Evolutionary conservation across 2,113 vertebrate genomes (phyloP), one percentile per base, ranked within the genome.

Genomic region (Ptyas mucosa): DNA sequence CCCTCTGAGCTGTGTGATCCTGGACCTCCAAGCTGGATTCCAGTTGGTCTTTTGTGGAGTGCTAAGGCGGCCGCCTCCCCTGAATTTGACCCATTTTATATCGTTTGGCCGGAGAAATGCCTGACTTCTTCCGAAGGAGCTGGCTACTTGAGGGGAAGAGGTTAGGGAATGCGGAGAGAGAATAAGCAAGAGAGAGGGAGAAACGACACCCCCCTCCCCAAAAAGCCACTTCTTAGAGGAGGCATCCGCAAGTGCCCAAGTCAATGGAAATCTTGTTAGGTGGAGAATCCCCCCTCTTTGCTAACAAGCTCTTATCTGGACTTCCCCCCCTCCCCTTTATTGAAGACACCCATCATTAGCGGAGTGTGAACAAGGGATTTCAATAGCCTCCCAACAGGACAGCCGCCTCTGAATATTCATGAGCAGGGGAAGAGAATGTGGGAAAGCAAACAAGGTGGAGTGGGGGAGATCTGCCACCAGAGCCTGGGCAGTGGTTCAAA

Each of bases 181-280:
- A 51, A 9, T 39, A 5, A 89, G 61, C 9, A 14, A 11, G 21
- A 18, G 24, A 10, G 29, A 20, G 9, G 58, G 58, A 61, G 24
- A 58, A 58, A 24, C 7, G 0, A 46, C 23, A n/a, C 9, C 9
- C 88, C 46, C 0, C 11, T 12, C 39, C 94, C 96, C 93, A 6
- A 87, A 49, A 96, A 95, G 93, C 91, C 24, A n/a, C 95, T 95
- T 95, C 94, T 5, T 93, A 93, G 95, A 97, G 94, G 96, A 95
- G 69, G 18, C 69, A 95, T 94, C 97, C 95, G 95, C 95, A 96
- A 96, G 96, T 95, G 96, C 91, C 95, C 94, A 3, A 95, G 95
- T 96, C 96, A 96, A 95, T 96, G 96, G 96, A 96, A 96, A 96
- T 95, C 97, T 96, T 95, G 95, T 96, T 96, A 96, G 96, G 95